These are phyloP conservation scores for Cylindroiulus punctatus DNA, from an alignment of 2,888 invertebrate genomes.

Conservation along the genomic window DNA sequence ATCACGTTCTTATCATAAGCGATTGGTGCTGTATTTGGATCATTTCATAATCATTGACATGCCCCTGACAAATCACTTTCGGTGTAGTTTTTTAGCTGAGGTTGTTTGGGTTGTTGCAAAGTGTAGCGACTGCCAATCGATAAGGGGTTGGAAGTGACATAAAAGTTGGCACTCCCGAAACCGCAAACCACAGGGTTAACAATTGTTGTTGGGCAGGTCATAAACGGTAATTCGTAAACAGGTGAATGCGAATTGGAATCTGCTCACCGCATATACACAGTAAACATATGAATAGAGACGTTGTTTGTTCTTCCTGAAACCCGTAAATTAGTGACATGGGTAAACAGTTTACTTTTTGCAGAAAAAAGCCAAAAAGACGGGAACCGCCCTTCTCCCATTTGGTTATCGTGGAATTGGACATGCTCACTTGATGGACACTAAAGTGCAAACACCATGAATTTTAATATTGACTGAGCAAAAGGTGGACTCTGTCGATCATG, in stretches of 20 bases:
- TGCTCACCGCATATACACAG: neutral
- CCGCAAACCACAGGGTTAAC: constrained; percentile 9
- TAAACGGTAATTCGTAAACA: constrained; percentile 19
- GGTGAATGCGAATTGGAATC: neutral
- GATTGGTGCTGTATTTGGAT: too few relatives aligned
- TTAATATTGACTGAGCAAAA: constrained; percentile 20
- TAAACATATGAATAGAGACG: too few relatives aligned
- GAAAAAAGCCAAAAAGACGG: neutral
- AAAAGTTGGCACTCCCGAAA: neutral
- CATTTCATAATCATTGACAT: neutral
- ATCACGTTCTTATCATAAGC: too few relatives aligned
- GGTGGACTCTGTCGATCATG: constrained; percentile 14
- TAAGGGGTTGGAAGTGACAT: neutral
- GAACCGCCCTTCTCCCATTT: constrained; percentile 12
- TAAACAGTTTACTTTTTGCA: neutral
- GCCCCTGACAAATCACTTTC: neutral
- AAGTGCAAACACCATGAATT: constrained; percentile 10
- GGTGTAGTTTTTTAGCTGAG: neutral
- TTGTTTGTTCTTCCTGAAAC: constrained; percentile 21
- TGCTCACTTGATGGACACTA: constrained; percentile 32
- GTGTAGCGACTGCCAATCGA: neutral
- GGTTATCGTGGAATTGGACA: constrained; percentile 26
- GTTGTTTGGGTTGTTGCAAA: neutral
- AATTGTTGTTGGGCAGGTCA: neutral
- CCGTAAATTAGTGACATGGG: neutral